These are phyloP conservation scores for Laticauda colubrina DNA, from an alignment of 2,113 vertebrate genomes.

Conservation along the genomic window DNA sequence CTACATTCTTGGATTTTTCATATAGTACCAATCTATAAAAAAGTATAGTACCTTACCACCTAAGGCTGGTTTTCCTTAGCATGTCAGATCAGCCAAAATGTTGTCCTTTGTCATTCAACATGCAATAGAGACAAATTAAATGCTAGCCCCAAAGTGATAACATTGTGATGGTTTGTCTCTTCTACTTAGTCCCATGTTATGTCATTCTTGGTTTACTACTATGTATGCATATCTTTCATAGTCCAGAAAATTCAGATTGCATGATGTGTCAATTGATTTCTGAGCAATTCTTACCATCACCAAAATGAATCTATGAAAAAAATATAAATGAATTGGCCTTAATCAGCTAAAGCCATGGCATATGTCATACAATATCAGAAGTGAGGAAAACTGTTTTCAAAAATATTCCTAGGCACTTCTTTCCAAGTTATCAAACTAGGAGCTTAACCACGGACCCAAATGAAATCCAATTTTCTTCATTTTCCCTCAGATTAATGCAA, in stretches of 20 bases:
- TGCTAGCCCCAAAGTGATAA: too few species aligned
- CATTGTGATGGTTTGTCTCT: background rate
- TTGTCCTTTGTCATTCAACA: background rate
- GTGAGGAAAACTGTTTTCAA: background rate
- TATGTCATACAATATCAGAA: conserved; percentile 34
- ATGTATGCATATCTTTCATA: conserved; percentile 18
- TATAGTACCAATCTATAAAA: background rate
- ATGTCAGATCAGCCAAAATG: background rate
- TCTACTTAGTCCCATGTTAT: conserved; percentile 25
- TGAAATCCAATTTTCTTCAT: background rate
- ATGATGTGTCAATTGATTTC: conserved; percentile 26
- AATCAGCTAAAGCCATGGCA: conserved; percentile 36
- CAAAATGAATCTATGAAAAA: conserved; percentile 4
- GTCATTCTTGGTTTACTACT: conserved; percentile 5
- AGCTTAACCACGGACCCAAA: background rate
- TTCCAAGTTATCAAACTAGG: background rate
- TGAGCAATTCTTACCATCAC: conserved; percentile 24
- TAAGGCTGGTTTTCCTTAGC: background rate
- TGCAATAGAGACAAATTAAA: background rate
- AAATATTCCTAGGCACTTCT: background rate
- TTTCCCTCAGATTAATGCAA: background rate
- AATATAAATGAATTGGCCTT: conserved; percentile 58
- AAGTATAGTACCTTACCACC: background rate
- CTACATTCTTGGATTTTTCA: background rate
- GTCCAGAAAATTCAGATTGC: conserved; percentile 32